phyloP scores from a whole-genome alignment of 2,888 invertebrate species.

The Stegana nigrithorax region DNA sequence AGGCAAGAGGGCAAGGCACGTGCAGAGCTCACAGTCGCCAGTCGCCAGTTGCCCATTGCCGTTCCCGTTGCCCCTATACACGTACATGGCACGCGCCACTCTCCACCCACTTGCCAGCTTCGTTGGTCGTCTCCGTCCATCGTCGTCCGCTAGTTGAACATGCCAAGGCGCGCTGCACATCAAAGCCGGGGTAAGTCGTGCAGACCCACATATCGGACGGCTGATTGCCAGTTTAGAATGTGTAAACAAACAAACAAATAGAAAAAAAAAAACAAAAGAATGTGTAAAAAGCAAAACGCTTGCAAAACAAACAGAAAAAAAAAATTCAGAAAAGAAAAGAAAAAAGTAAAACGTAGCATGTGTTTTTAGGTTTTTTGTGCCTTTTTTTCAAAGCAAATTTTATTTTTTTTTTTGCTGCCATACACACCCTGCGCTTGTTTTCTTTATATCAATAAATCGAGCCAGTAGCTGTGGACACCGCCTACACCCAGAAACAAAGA shows the following conservation, averaged over 20 bases:
- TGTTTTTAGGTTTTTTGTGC: constrained; percentile 32
- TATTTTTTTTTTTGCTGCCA: too few species aligned
- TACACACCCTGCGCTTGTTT: too few species aligned
- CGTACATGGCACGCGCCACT: too few species aligned
- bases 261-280: constrained; percentile 1
- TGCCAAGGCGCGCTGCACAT: too few species aligned
- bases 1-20: too few species aligned
- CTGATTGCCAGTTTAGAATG: constrained; percentile 53
- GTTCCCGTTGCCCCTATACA: too few species aligned
- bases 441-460: constrained; percentile 9
- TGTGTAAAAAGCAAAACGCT: constrained; percentile 35
- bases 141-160: too few species aligned
- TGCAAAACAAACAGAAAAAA: constrained; percentile 38
- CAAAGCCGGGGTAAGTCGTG: constrained; percentile 9
- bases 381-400: constrained; percentile 33
- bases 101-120: neutral
- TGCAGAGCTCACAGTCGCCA: too few species aligned
- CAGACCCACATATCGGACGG: constrained; percentile 9
- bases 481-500: too few species aligned
- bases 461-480: neutral
- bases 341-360: constrained; percentile 39
- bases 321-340: constrained; percentile 39
- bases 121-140: neutral
- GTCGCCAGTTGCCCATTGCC: too few species aligned
- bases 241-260: constrained; percentile 49